Conservation (phyloP, 2,888 invertebrate genomes). For the Agrotis clavis region DNA sequence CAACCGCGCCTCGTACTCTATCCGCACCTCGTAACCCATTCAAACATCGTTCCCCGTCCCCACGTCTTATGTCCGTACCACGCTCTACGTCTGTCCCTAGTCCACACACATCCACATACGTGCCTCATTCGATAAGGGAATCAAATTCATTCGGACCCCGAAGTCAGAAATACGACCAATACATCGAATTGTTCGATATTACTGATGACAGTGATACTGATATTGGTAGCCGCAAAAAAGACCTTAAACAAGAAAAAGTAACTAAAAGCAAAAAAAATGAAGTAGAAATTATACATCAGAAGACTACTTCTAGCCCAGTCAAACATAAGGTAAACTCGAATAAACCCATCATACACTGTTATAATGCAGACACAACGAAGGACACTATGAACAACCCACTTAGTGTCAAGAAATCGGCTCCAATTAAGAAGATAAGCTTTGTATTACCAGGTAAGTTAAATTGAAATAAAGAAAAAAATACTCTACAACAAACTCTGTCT, state of each 20-base stretch:
- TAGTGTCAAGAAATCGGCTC: slow-evolving; percentile 16
- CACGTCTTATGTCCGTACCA: background rate
- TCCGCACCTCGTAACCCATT: background rate
- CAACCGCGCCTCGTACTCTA: background rate
- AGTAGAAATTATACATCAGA: background rate
- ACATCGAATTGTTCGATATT: slow-evolving; percentile 20
- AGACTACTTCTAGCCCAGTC: background rate
- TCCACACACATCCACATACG: slow-evolving; percentile 1
- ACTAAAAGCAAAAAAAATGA: background rate
- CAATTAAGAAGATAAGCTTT: slow-evolving; percentile 40
- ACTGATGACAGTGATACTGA: slow-evolving; percentile 11
- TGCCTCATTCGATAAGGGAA: slow-evolving; percentile 17
- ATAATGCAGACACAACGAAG: background rate
- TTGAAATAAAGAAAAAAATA: background rate
- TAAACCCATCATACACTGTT: slow-evolving; percentile 27
- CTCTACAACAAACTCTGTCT: background rate
- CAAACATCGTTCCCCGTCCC: too few relatives aligned
- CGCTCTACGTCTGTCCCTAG: background rate
- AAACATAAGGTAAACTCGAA: background rate
- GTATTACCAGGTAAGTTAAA: slow-evolving; percentile 27
- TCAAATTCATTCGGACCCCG: slow-evolving; percentile 3
- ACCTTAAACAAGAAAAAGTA: background rate
- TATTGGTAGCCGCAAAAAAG: background rate
- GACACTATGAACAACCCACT: background rate
- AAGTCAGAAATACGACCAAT: slow-evolving; percentile 28